Evolutionary conservation across 2,888 invertebrate species (phyloP), one percentile per base, ranked within the genome.

Genomic region (Hydriomena furcata): DNA sequence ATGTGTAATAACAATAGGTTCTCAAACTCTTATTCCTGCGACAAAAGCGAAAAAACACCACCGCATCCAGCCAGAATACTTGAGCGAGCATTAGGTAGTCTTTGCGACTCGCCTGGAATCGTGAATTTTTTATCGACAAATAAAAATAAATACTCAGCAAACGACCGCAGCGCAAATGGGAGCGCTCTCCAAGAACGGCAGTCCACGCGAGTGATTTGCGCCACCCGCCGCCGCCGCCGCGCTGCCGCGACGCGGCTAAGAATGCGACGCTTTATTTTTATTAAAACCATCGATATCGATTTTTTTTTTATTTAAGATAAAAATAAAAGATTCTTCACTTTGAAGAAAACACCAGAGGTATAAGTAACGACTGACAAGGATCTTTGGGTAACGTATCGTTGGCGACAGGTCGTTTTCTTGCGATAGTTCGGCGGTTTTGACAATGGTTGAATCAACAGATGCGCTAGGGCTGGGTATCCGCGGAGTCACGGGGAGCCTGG

Each of bases 191-290:
- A 84, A 86, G 86, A 88, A 79, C 84, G 87, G 88, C 84, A 85
- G 87, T 89, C 76, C 87, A 84, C 89, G 89, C 88, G 89, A 87
- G 80, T 88, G 89, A 88, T 85, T 87, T 82, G 89, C 84, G 76
- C 88, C 89, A 82, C 89, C 88, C 86, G 78, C 73, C 72, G 78
- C 73, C 72, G 78, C 73, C 67, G 73, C 73, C 67, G 73, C 81
- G 82, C 73, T 84, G 82, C 81, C 86, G 87, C 87, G 85, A 77
- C 81, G 71, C 66, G 66, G 51, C 65, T 79, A 82, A 84, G 66
- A 86, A 70, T 71, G 84, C 55, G 52, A 49, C 55, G 17, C 12
- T 7, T 21, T n/a, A 10, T 8, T 12, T 7, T 76, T n/a, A n/a
- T 74, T 66, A 25, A 35, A 25, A 38, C 1, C 24, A 43, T 52